Base-by-base conservation (phyloP, 2,888 invertebrate genomes). In the Drosophila limbata region DNA sequence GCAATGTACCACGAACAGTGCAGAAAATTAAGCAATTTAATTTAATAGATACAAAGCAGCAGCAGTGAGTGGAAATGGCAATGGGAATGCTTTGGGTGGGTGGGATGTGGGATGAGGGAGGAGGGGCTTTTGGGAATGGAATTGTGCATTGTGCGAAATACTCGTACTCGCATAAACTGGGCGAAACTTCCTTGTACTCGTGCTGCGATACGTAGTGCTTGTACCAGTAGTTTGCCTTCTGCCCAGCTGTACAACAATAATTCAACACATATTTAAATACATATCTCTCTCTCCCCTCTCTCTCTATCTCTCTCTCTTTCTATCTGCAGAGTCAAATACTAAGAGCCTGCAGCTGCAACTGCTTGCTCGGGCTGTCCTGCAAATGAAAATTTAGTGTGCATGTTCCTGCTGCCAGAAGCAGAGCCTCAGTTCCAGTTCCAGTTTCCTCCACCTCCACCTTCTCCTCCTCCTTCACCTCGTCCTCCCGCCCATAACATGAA, bases 201-300 rank as follows among this genome's bases (percentile, higher is more conserved):
- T 60, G 72, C 42, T 60, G 37, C 15, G 31, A 33, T 45, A n/a
- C 45, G 25, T 45, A 21, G 17, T 57, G 45, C 35, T 55, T 55
- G 47, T 8, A 28, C 8, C 0, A 28, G 28, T 57, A 59, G 72
- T 40, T 39, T 19, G 57, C 50, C 64, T 42, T 33, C 31, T 66
- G 47, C 65, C 55, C 84, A 60, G 66, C 73, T 76, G 67, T 71
- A 81, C 63, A 63, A 85, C 88, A 88, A 88, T 84, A 88, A 88
- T 73, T 84, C 88, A 84, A 83, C 84, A 88, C 88, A 79, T 88
- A 84, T 88, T 84, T 84, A 87, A 84, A 88, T 84, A 82, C 69
- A 77, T 82, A 80, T 73, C 63, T 64, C 72, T 53, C 31, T 55
- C n/a, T 19, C 56, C 51, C 35, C 59, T 28, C 56, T 44, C 59